A percentile compares a stretch with the other conserved stretches of the same genome.
Conservation (phyloP, 2,113 vertebrate species). For the Gulo gulo region DNA sequence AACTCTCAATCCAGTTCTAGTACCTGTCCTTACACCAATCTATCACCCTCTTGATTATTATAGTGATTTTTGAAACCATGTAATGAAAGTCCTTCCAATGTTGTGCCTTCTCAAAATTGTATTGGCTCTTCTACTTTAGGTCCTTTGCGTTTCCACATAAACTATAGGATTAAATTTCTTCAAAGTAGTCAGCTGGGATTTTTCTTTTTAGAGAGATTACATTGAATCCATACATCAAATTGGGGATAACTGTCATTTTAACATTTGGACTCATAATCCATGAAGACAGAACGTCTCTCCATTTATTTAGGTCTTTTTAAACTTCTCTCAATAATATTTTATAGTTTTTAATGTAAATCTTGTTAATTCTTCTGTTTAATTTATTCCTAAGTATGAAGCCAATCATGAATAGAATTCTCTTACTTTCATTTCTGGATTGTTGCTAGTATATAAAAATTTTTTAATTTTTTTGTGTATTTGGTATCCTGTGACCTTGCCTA, state of each 20-base stretch:
- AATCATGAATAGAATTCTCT: background rate
- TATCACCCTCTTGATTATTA: background rate
- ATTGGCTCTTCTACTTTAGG: background rate
- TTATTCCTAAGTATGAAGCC: background rate
- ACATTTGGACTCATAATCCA: background rate
- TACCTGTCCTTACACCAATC: background rate
- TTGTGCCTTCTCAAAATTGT: background rate
- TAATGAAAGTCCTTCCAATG: background rate
- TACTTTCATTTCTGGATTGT: background rate
- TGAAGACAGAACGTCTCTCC: background rate
- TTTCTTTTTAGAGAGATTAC: background rate
- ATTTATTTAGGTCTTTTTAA: background rate
- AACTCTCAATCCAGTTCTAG: background rate
- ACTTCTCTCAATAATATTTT: background rate
- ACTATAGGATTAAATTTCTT: background rate
- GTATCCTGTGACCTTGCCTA: background rate
- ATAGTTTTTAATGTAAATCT: background rate
- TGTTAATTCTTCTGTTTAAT: background rate
- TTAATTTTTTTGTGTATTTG: background rate
- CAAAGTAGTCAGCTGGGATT: background rate
- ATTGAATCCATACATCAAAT: background rate
- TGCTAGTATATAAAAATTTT: background rate
- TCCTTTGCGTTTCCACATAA: background rate
- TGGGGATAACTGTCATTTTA: background rate
- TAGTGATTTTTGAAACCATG: background rate